Conservation (phyloP, 2,113 vertebrate species). For the Barbus barbus region DNA sequence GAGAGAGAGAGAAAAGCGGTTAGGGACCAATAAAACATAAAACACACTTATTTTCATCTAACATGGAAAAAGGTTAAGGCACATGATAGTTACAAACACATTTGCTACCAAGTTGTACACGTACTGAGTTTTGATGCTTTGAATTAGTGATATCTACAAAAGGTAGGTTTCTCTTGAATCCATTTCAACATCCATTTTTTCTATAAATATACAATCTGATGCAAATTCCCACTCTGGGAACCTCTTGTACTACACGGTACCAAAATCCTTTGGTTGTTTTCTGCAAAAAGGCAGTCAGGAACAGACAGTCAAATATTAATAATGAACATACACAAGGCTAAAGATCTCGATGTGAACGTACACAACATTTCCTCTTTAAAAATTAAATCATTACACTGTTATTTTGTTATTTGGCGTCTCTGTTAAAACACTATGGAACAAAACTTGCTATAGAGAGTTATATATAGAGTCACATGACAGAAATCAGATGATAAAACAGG, state of each 20-base stretch:
- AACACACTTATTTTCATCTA: slow-evolving; percentile 83
- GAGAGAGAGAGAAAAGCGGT: background rate
- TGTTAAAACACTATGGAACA: slow-evolving; percentile 72
- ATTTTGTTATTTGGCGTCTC: slow-evolving; percentile 67
- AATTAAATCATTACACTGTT: slow-evolving; percentile 68
- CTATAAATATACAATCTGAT: slow-evolving; percentile 59
- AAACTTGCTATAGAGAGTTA: slow-evolving; percentile 64
- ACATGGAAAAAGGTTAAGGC: slow-evolving; percentile 97
- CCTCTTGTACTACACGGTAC: slow-evolving; percentile 57
- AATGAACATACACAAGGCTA: slow-evolving; percentile 67
- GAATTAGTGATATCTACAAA: slow-evolving; percentile 77
- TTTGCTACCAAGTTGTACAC: slow-evolving; percentile 87
- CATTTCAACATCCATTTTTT: slow-evolving; percentile 28
- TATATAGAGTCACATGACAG: slow-evolving; percentile 73
- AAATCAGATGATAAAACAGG: slow-evolving; percentile 70
- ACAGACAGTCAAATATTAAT: slow-evolving; percentile 62
- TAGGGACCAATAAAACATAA: slow-evolving; percentile 64
- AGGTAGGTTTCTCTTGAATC: slow-evolving; percentile 69
- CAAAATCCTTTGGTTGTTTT: slow-evolving; percentile 75
- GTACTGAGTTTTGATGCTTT: slow-evolving; percentile 76
- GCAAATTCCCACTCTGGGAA: slow-evolving; percentile 36
- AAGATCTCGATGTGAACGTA: slow-evolving; percentile 60
- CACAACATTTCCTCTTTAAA: slow-evolving; percentile 58
- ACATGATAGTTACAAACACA: slow-evolving; percentile 96
- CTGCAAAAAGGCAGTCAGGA: slow-evolving; percentile 66